These are phyloP conservation scores for Spatulosminthurus flaviceps DNA, from an alignment of 2,888 invertebrate genomes.

Conservation along the genomic window DNA sequence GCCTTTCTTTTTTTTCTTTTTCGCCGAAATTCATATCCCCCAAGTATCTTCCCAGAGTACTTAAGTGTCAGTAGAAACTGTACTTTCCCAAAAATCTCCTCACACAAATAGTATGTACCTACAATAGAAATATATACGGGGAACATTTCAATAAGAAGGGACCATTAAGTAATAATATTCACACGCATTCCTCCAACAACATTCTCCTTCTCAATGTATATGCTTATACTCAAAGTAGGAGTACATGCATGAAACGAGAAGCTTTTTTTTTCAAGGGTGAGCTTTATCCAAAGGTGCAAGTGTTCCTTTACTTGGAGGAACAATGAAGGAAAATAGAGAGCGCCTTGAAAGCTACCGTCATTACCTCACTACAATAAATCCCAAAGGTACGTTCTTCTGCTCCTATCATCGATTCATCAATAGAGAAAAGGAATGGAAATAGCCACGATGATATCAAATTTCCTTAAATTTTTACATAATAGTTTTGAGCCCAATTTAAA, in stretches of 20 bases:
- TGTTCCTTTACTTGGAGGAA: conserved; percentile 3
- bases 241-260: too few species aligned
- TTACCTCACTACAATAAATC: background rate
- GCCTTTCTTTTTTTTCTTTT: conserved; percentile 35
- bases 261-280: background rate
- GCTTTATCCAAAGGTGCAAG: background rate
- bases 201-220: background rate
- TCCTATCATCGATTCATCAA: conserved; percentile 20
- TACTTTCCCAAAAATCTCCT: background rate
- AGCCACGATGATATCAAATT: conserved; percentile 42
- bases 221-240: background rate
- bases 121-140: background rate
- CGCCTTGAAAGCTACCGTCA: conserved; percentile 14
- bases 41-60: conserved; percentile 33
- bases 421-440: conserved; percentile 30
- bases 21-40: conserved; percentile 43
- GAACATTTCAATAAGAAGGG: background rate
- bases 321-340: conserved; percentile 10
- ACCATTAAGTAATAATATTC: conserved; percentile 18
- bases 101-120: background rate
- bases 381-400: background rate
- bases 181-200: background rate
- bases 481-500: conserved; percentile 22
- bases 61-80: conserved; percentile 1
- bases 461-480: conserved; percentile 35